Evolutionary conservation across 2,888 invertebrate species (phyloP).

Genomic region (Andrena chrysosceles): DNA sequence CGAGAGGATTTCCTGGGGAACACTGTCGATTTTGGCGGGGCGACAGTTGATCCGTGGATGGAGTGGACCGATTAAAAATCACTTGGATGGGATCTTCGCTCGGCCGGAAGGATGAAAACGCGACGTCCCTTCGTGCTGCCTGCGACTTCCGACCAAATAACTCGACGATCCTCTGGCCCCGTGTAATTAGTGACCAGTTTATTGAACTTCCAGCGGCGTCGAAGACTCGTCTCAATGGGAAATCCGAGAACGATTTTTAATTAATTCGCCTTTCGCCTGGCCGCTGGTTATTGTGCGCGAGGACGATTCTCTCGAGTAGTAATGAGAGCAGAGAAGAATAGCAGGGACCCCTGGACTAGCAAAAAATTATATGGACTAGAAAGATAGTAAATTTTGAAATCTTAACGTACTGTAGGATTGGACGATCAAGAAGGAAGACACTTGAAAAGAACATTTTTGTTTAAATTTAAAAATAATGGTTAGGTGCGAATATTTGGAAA

Average conservation of each 20-base stretch:
- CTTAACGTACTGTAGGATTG: not conserved
- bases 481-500: too few species aligned
- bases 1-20: slow-evolving; percentile 28
- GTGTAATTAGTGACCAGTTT: slow-evolving; percentile 73
- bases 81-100: slow-evolving; percentile 67
- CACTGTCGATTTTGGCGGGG: slow-evolving; percentile 16
- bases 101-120: slow-evolving; percentile 56
- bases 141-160: slow-evolving; percentile 74
- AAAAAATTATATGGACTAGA: too few species aligned
- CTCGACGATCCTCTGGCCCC: slow-evolving; percentile 67
- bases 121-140: slow-evolving; percentile 30
- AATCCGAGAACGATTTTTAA: slow-evolving; percentile 27
- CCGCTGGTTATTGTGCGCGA: slow-evolving; percentile 14
- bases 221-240: not conserved
- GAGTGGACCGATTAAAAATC: slow-evolving; percentile 73
- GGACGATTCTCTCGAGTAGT: not conserved
- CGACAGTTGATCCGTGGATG: slow-evolving; percentile 35
- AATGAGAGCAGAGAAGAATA: not conserved
- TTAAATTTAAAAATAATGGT: too few species aligned
- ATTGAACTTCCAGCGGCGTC: slow-evolving; percentile 21
- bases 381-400: not conserved
- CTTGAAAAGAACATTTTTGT: too few species aligned
- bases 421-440: too few species aligned
- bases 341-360: not conserved
- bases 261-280: slow-evolving; percentile 16